A percentile compares a stretch with the other conserved stretches of the same genome.
These are phyloP conservation scores for Drosophila biarmipes DNA, from an alignment of 1,140 invertebrate species.

Conservation along the genomic window DNA sequence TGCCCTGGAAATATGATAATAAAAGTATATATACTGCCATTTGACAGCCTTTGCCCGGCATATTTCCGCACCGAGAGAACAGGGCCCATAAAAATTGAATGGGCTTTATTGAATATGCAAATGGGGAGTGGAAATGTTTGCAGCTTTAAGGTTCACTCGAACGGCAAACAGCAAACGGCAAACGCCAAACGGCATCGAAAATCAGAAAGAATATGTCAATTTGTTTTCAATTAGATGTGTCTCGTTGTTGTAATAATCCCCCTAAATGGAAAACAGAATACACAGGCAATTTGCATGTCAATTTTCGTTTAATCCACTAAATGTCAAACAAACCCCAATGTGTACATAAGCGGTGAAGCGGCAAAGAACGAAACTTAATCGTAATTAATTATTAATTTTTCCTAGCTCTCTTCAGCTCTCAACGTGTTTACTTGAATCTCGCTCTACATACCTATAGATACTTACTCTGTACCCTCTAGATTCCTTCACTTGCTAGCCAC, in stretches of 20 bases:
- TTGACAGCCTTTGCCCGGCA: slow-evolving; percentile 9
- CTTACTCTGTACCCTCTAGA: slow-evolving; percentile 25
- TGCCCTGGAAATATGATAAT: slow-evolving; percentile 49
- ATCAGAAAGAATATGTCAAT: slow-evolving; percentile 70
- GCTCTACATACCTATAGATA: slow-evolving; percentile 20
- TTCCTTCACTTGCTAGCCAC: slow-evolving; percentile 29
- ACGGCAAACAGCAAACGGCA: slow-evolving; percentile 47
- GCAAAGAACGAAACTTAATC: slow-evolving; percentile 26
- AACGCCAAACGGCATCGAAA: slow-evolving; percentile 52
- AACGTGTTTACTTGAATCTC: slow-evolving; percentile 33
- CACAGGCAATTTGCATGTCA: slow-evolving; percentile 48
- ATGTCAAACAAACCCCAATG: slow-evolving; percentile 29
- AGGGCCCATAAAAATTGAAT: slow-evolving; percentile 31
- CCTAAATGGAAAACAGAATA: slow-evolving; percentile 36
- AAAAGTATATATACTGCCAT: slow-evolving; percentile 35
- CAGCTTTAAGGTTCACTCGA: slow-evolving; percentile 50
- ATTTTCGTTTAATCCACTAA: slow-evolving; percentile 58
- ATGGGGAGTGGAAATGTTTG: slow-evolving; percentile 42
- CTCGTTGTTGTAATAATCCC: slow-evolving; percentile 49
- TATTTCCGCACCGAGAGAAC: neutral
- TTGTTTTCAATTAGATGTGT: slow-evolving; percentile 74
- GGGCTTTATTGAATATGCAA: slow-evolving; percentile 54
- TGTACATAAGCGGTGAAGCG: slow-evolving; percentile 54
- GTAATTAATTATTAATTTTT: slow-evolving; percentile 28
- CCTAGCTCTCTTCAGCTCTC: slow-evolving; percentile 20